Conservation (phyloP, 2,888 invertebrate species). For the Sarcophaga variegata region DNA sequence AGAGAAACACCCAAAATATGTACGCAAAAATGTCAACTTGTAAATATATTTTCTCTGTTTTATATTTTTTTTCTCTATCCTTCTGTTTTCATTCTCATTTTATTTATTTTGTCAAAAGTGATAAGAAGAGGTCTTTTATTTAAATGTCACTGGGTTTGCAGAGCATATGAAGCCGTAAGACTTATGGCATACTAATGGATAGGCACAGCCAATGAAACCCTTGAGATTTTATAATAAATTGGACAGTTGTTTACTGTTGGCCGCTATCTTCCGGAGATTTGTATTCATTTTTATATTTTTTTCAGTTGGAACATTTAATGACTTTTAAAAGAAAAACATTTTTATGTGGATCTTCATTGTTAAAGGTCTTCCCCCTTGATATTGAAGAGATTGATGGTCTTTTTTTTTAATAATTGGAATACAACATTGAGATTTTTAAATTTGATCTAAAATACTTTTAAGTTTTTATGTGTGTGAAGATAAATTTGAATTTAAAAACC, state of each 20-base stretch:
- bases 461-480: no score
- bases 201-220: background rate
- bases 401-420: no score
- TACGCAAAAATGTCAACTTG: conserved; percentile 46
- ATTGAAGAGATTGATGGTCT: no score
- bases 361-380: no score
- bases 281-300: background rate
- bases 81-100: background rate
- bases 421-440: no score
- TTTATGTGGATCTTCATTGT: no score
- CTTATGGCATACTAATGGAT: background rate
- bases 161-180: conserved; percentile 14
- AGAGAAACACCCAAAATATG: background rate
- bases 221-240: conserved; percentile 6
- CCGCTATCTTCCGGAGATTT: background rate
- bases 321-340: background rate
- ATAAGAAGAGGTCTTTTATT: conserved; percentile 14
- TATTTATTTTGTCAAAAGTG: background rate
- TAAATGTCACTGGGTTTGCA: conserved; percentile 64
- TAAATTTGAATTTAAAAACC: no score
- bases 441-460: no score
- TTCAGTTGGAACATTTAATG: background rate
- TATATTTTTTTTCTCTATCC: background rate
- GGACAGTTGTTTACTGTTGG: background rate
- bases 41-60: no score